Evolutionary conservation across 1,140 invertebrate species (phyloP), one percentile per base, ranked within the genome.

Genomic region (Ptiloglossa arizonensis): DNA sequence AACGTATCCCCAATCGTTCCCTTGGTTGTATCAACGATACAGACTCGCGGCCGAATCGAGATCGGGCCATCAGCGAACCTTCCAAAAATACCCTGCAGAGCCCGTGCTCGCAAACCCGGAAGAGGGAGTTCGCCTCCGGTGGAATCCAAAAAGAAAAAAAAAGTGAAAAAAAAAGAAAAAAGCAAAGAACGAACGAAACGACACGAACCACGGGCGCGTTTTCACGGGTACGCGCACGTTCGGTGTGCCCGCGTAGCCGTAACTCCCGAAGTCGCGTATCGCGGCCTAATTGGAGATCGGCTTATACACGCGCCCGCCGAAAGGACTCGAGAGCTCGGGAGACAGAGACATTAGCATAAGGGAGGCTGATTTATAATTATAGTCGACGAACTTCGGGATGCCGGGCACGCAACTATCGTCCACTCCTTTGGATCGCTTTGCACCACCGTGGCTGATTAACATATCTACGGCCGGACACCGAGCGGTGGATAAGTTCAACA

Each of bases 301-400:
- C 86, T 22, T 38, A 50, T 24, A 46, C 38, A 46, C 27, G 15
- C 80, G 69, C 46, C 83, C 87, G 69, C 60, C 67, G 57, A 71
- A 60, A 67, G 62, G 71, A 70, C 46, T 27, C 73, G 71, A 59
- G 67, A 70, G 66, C n/a, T 27, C 54, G 69, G 24, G 74, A 67
- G 71, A 59, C 38, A 57, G 70, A 38, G 69, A 48, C 80, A 87
- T 88, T 88, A 88, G 80, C 87, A 88, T 88, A 87, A 80, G 80
- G 78, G 73, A 81, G 84, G 86, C 77, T 88, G 87, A 88, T 88
- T 88, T 88, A 88, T 89, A 88, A 89, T 89, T 88, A 87, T 86
- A 79, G 74, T 48, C 41, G 67, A 3, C 19, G 22, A 70, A 77
- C 32, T 77, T 81, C 59, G 81, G 80, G 67, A 81, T 86, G 80